Evolutionary conservation across 2,888 invertebrate species (phyloP).

Genomic region (Halictus ligatus): DNA sequence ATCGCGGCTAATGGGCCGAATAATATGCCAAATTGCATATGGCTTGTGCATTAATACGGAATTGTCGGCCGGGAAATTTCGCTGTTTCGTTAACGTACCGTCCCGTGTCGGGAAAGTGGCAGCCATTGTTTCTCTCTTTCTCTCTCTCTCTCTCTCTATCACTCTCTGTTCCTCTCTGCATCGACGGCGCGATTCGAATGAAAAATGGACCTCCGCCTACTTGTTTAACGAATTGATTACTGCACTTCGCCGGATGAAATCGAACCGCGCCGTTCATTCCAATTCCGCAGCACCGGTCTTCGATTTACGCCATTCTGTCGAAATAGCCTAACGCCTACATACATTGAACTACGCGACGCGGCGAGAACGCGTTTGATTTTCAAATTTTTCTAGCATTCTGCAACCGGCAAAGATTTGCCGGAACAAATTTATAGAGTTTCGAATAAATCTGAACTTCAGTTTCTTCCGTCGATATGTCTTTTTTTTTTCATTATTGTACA

Average conservation of each 20-base stretch:
- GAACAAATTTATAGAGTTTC: too few species aligned
- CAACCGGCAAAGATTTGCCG: not conserved
- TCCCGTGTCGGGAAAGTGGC: slow-evolving; percentile 28
- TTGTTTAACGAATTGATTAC: slow-evolving; percentile 55
- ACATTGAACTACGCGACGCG: not conserved
- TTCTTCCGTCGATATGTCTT: too few species aligned
- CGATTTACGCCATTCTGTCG: not conserved
- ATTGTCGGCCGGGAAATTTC: slow-evolving; percentile 38
- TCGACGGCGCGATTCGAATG: slow-evolving; percentile 19
- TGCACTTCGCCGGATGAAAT: slow-evolving; percentile 42
- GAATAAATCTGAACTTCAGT: too few species aligned
- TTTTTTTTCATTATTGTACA: too few species aligned
- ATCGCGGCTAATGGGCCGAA: slow-evolving; percentile 46
- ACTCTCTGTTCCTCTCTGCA: not conserved
- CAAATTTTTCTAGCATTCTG: not conserved
- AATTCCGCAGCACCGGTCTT: slow-evolving; percentile 3
- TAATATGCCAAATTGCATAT: slow-evolving; percentile 40
- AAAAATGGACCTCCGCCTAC: slow-evolving; percentile 40
- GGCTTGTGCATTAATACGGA: slow-evolving; percentile 20
- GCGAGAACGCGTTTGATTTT: not conserved
- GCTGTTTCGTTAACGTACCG: not conserved
- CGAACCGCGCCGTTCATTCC: slow-evolving; percentile 8
- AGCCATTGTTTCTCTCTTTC: slow-evolving; percentile 12
- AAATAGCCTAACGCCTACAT: not conserved
- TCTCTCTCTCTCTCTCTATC: not conserved